A percentile compares a stretch with the other conserved stretches of the same genome.
phyloP scores from a whole-genome alignment of 2,113 vertebrate genomes.

The Leptobrachium leishanense region DNA sequence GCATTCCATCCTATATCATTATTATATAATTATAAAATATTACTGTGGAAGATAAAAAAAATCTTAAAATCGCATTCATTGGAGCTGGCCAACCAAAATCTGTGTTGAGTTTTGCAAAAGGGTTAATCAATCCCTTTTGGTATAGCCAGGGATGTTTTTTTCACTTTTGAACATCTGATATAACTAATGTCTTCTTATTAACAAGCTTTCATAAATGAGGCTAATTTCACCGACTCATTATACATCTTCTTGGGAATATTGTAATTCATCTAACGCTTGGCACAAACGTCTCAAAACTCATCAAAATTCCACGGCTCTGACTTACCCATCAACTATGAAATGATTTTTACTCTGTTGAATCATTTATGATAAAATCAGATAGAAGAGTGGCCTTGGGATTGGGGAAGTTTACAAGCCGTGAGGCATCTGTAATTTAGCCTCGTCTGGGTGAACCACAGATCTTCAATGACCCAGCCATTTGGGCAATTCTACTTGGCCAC shows the following conservation, averaged over 20 bases:
- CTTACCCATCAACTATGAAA: constrained; percentile 46
- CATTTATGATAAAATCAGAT: constrained; percentile 39
- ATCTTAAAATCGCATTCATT: too few relatives aligned
- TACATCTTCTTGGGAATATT: constrained; percentile 43
- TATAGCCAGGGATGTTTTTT: not conserved
- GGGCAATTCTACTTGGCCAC: not conserved
- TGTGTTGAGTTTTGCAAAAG: not conserved
- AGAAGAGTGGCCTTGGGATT: constrained; percentile 19
- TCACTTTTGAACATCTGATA: constrained; percentile 37
- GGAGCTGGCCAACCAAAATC: too few relatives aligned
- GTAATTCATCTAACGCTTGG: constrained; percentile 40
- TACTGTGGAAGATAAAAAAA: too few relatives aligned
- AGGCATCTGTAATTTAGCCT: constrained; percentile 4
- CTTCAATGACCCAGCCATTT: constrained; percentile 9
- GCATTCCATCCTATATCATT: too few relatives aligned
- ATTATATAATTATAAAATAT: too few relatives aligned
- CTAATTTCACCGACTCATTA: constrained; percentile 47
- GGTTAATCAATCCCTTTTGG: not conserved
- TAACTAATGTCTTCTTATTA: constrained; percentile 39
- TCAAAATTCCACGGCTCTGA: constrained; percentile 35
- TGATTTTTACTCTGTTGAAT: constrained; percentile 37
- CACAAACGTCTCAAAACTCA: constrained; percentile 36
- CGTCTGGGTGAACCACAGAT: not conserved
- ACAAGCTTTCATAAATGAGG: constrained; percentile 35
- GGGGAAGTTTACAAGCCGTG: constrained; percentile 14